These are phyloP conservation scores for Monarcha castaneiventris DNA, from an alignment of 2,113 vertebrate species.

Conservation along the genomic window DNA sequence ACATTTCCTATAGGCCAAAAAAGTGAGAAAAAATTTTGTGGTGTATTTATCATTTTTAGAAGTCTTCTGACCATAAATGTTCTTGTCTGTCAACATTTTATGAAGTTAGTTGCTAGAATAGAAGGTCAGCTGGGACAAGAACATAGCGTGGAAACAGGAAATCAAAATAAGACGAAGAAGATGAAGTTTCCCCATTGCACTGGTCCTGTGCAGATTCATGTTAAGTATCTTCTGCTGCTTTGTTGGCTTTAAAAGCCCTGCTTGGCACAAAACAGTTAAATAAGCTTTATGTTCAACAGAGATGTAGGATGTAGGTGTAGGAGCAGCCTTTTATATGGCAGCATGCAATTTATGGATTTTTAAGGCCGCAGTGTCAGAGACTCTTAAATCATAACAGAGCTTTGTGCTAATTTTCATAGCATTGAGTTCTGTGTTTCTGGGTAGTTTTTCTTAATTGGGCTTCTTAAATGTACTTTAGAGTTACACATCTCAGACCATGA, in stretches of 20 bases:
- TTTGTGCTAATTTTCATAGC: conserved; percentile 43
- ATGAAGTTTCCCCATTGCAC: neutral
- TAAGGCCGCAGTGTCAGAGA: conserved; percentile 6
- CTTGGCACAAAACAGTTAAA: conserved; percentile 14
- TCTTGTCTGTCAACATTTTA: neutral
- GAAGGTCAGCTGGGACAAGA: neutral
- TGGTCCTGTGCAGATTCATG: neutral
- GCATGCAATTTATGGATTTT: conserved; percentile 39
- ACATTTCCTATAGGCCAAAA: neutral
- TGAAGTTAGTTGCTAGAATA: neutral
- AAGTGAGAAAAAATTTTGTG: neutral
- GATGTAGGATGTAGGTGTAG: neutral
- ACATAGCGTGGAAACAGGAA: neutral
- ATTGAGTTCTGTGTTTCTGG: neutral
- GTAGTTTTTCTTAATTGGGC: conserved; percentile 60
- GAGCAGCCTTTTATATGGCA: neutral
- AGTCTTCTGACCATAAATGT: neutral
- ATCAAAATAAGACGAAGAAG: neutral
- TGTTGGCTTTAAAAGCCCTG: neutral
- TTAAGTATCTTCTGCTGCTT: neutral
- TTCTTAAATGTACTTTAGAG: conserved; percentile 39
- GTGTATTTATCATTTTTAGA: neutral
- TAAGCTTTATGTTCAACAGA: neutral
- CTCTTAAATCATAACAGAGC: conserved; percentile 58
- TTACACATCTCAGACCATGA: neutral